Evolutionary conservation across 2,888 invertebrate species (phyloP), one percentile per base, ranked within the genome.

Genomic region (Lordiphosa andalusiaca): DNA sequence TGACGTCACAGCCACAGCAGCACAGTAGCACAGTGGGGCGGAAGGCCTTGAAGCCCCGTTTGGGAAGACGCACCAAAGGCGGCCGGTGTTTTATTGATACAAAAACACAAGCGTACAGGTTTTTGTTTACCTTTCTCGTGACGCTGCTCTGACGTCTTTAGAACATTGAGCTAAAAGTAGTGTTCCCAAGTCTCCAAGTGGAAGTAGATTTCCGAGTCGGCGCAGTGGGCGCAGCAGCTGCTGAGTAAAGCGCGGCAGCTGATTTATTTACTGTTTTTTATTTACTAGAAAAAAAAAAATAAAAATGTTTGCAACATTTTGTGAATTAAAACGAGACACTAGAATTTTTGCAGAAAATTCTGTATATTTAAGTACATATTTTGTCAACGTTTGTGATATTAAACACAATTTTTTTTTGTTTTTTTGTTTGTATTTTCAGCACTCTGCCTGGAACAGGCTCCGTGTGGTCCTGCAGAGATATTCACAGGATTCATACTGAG

Each of bases 401-500:
- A 2, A 25, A 25, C 19, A 44, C 16, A n/a, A n/a, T n/a, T n/a
- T n/a, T n/a, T n/a, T n/a, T n/a, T 42, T 21, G n/a, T 25, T 12
- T 33, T 7, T 25, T 5, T 23, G 3, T 3, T 5, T 0, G 5
- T 12, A 9, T 25, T 6, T 42, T 48, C 50, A 23, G 62, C 64
- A 36, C 13, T 16, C 10, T 65, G 63, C 47, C 46, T 46, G n/a
- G n/a, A 9, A 7, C 7, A 9, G 37, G 65, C 76, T 82, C 81
- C 85, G 83, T 65, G 68, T 52, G 84, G 86, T 85, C 77, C 85
- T 86, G 81, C 87, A 77, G 82, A 76, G 71, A 78, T 86, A 87
- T 85, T 87, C 77, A 82, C 86, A 86, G 78, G 80, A 86, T 69
- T 60, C 75, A 59, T 76, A 87, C 87, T 87, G 86, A 87, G 55